Base-by-base conservation (phyloP, 2,113 vertebrate species). In the Porphyrio hochstetteri region DNA sequence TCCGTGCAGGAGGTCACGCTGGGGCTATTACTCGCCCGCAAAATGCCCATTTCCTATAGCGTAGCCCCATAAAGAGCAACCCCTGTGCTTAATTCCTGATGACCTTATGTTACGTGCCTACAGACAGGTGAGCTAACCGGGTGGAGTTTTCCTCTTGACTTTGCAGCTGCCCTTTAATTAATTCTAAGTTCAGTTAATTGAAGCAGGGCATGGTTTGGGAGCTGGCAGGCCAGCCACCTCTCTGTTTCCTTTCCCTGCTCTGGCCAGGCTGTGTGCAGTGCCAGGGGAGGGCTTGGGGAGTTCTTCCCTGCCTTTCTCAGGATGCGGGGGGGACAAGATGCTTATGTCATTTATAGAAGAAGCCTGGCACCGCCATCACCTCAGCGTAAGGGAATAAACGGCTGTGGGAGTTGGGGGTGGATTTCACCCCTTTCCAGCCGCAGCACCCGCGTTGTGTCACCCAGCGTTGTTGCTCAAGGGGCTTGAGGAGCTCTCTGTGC, bases 91-190 rank as follows among this genome's bases (percentile, higher is more conserved):
- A 4, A 38, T 69, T n/a, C 13, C 28, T 16, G 38, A 14, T 68
- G 89, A 81, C 52, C 83, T 3, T 4, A 5, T 4, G 55, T 76
- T 94, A 96, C 95, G 96, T 96, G 96, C 95, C 72, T 88, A 8
- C 89, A 91, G 46, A 84, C 95, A 96, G 95, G 95, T 96, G 94
- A 95, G 94, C 71, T 7, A 7, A 0, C 6, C n/a, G 96, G 93
- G 94, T 94, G 95, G 96, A 77, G 94, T 11, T 95, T 91, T 55
- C 85, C 90, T 88, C 71, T 28, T 21, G 79, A 36, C 86, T 93
- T 93, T 1, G 59, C 92, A 93, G 85, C 92, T 96, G 92, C 96
- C 94, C 96, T 96, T 97, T 97, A 96, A 97, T 97, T 96, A 96
- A 55, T 79, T 46, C 46, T 40, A 71, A 96, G 95, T 56, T 90